Conservation (phyloP, 2,797 vertebrate species). For the Gymnoscopelus microlampas region DNA sequence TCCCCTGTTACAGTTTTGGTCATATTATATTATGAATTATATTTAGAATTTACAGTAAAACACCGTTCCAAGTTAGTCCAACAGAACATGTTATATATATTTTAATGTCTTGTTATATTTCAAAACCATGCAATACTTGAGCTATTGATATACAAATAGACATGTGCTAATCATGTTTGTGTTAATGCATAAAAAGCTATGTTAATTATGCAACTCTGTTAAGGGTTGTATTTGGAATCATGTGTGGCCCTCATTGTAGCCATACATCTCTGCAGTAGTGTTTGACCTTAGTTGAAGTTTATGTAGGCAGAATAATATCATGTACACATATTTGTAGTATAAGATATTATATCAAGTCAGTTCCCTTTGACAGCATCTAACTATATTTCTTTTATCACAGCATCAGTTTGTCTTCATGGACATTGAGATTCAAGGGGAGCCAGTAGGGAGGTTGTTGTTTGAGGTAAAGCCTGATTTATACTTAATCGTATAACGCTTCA, state of each 20-base stretch:
- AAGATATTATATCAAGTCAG: not conserved
- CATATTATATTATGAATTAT: not conserved
- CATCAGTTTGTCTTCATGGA: conserved; percentile 90
- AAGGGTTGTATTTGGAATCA: not conserved
- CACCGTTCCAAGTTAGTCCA: no score
- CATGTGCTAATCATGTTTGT: not conserved
- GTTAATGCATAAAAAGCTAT: not conserved
- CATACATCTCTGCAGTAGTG: not conserved
- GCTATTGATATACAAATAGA: not conserved
- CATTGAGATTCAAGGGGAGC: conserved; percentile 77
- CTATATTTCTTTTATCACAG: conserved; percentile 71
- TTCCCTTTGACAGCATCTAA: not conserved
- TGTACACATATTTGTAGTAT: no score
- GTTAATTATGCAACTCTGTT: not conserved
- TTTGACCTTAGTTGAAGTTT: no score
- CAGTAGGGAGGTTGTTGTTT: conserved; percentile 85
- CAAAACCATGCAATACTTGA: not conserved
- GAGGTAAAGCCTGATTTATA: conserved; percentile 78
- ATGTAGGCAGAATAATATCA: no score
- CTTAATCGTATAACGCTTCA: no score
- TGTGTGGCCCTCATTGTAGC: not conserved
- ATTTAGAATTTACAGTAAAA: not conserved
- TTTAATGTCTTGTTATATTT: not conserved
- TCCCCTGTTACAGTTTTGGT: not conserved
- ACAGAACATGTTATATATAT: no score